Evolutionary conservation across 2,888 invertebrate genomes (phyloP).

Genomic region (Oithona nana): DNA sequence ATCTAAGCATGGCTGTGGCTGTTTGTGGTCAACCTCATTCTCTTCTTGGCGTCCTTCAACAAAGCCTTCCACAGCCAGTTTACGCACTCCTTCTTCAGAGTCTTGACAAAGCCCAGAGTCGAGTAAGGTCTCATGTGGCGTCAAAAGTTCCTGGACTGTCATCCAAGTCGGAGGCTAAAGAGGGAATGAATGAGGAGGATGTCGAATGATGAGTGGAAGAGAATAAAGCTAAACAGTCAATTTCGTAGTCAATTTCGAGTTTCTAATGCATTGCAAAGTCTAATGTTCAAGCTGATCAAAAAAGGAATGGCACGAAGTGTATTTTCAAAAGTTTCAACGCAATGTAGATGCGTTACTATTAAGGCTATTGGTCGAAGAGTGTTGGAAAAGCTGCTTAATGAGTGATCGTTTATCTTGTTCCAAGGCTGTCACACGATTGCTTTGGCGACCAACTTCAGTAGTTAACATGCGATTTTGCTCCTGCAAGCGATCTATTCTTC

Average conservation of each 20-base stretch:
- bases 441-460: not conserved
- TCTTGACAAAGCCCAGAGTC: slow-evolving; percentile 39
- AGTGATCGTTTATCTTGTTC: not conserved
- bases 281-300: too few species aligned
- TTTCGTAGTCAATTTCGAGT: not conserved
- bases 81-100: slow-evolving; percentile 71
- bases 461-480: not conserved
- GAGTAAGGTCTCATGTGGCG: slow-evolving; percentile 2
- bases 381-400: not conserved
- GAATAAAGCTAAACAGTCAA: not conserved
- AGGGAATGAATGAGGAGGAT: slow-evolving; percentile 17
- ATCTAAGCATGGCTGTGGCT: slow-evolving; percentile 85
- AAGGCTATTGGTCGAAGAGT: not conserved
- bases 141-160: not conserved
- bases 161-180: not conserved
- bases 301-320: too few species aligned
- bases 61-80: slow-evolving; percentile 83
- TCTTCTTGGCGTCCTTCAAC: slow-evolving; percentile 68
- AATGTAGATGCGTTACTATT: not conserved
- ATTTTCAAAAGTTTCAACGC: too few species aligned
- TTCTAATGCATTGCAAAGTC: not conserved
- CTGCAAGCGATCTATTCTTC: not conserved
- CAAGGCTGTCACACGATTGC: not conserved
- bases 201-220: not conserved
- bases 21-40: slow-evolving; percentile 89